Base-by-base conservation (phyloP, 1,140 invertebrate genomes). In the Listronotus oregonensis region DNA sequence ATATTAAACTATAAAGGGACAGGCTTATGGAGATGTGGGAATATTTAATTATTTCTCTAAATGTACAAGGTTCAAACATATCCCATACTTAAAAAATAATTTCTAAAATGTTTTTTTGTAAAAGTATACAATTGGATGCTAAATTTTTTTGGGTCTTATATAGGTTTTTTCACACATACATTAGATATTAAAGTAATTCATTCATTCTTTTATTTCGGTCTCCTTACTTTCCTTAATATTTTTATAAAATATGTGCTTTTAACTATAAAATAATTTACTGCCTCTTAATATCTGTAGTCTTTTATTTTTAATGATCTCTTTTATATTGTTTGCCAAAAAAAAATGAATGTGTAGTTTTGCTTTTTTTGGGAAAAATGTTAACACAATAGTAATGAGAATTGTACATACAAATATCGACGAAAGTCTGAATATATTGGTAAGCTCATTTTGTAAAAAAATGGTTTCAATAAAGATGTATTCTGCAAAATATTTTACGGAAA, bases 401-500 rank as follows among this genome's bases (percentile, higher is more conserved):
- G 56, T 68, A 58, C 37, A 63, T 67, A 67, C 18, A 66, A 67
- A 66, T 69, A 63, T 62, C 64, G 64, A 64, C 67, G 49, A 69
- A 74, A 74, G 71, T 74, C 69, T 73, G 71, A 73, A 67, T 72
- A 63, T 64, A 68, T 69, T 71, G 63, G 68, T 72, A 70, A 72
- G 71, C 69, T 70, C 68, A 68, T 71, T 68, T 70, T 67, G 56
- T 64, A 60, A 58, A 54, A 50, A 43, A 58, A 73, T 66, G 66
- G 70, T 67, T 69, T 71, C 55, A 47, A 51, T 43, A 42, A 64
- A 64, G 58, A 62, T 60, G 61, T 37, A 56, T 52, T 57, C 39
- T 60, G 61, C 52, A 66, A 68, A 64, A 63, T 71, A 72, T 66
- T 71, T 71, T 73, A 69, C 62, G 64, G 66, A 37, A 57, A 56